These are phyloP conservation scores for Aporophyla nigra DNA, from an alignment of 2,888 invertebrate genomes.

Conservation along the genomic window DNA sequence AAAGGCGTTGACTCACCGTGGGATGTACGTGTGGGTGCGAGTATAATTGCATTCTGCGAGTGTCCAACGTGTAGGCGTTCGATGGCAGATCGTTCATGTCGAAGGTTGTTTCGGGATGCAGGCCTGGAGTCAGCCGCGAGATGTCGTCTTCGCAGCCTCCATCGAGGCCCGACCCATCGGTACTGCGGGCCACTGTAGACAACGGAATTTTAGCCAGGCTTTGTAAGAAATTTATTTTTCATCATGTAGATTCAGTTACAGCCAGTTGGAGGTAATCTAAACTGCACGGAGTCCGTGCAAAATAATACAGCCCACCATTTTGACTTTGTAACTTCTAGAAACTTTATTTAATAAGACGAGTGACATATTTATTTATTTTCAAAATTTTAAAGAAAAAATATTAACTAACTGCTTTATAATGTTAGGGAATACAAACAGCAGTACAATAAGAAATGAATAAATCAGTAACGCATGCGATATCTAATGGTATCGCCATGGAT, in stretches of 20 bases:
- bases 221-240: neutral
- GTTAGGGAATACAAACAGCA: neutral
- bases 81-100: conserved; percentile 87
- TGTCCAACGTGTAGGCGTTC: conserved; percentile 81
- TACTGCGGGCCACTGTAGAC: conserved; percentile 82
- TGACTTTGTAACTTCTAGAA: neutral
- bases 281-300: neutral
- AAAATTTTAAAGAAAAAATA: neutral
- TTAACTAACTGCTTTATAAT: neutral
- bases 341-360: neutral
- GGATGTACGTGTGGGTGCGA: conserved; percentile 84
- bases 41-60: conserved; percentile 87
- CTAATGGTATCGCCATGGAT: neutral
- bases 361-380: neutral
- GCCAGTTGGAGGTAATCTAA: neutral
- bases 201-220: conserved; percentile 45
- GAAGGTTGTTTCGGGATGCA: conserved; percentile 77
- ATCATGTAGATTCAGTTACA: neutral
- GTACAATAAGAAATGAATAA: conserved; percentile 7
- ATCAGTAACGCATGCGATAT: conserved; percentile 7
- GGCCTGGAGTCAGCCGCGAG: conserved; percentile 79
- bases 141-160: conserved; percentile 80
- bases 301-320: conserved; percentile 3
- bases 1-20: conserved; percentile 80
- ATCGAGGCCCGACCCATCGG: conserved; percentile 82